Conservation (phyloP, 1,140 invertebrate species). For the Chrysoperla carnea region DNA sequence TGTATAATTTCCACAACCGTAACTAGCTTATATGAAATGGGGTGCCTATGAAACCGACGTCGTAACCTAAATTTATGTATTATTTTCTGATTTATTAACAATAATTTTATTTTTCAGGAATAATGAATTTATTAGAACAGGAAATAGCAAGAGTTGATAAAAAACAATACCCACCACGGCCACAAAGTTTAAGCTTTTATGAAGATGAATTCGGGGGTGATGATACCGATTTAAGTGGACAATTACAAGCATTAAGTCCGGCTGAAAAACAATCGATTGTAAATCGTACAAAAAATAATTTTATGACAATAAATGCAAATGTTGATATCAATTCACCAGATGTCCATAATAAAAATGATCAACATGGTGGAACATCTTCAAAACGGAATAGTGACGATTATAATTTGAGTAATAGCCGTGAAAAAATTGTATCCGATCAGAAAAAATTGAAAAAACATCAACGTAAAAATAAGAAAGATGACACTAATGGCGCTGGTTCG, state of each 20-base stretch:
- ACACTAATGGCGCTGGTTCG: conserved; percentile 7
- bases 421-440: conserved; percentile 22
- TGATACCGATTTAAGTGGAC: conserved; percentile 7
- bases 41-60: no score
- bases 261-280: conserved; percentile 15
- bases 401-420: conserved; percentile 20
- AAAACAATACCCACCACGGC: conserved; percentile 15
- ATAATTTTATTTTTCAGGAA: conserved; percentile 15
- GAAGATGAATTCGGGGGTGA: conserved; percentile 21
- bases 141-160: conserved; percentile 29
- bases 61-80: no score
- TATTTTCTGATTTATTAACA: no score
- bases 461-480: conserved; percentile 20
- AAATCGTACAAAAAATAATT: background rate
- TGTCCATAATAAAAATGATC: background rate
- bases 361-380: background rate
- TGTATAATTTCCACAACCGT: no score
- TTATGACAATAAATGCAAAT: background rate
- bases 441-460: conserved; percentile 13
- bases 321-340: background rate
- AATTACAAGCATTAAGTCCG: conserved; percentile 20
- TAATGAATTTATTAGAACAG: conserved; percentile 34
- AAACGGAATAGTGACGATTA: background rate
- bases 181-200: conserved; percentile 23
- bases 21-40: no score